Evolutionary conservation across 2,797 vertebrate genomes (phyloP).

Genomic region (Amblyraja radiata): DNA sequence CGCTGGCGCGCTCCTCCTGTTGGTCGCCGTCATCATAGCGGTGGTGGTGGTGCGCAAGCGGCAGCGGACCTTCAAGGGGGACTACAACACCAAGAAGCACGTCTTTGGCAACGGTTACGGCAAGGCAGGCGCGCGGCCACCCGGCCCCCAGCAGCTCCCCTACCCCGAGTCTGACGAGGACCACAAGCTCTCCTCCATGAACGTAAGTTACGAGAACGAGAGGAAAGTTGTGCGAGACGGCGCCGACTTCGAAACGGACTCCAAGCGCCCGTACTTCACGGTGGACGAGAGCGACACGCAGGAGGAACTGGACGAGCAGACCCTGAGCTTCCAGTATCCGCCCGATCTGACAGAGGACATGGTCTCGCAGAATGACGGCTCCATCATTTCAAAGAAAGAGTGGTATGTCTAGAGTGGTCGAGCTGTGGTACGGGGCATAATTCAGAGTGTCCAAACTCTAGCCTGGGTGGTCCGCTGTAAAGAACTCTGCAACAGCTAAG

Average conservation of each 20-base stretch:
- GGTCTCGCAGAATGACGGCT: conserved; percentile 97
- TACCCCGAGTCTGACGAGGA: conserved; percentile 93
- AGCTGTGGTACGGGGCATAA: conserved; percentile 29
- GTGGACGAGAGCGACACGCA: conserved; percentile 86
- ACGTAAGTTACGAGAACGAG: conserved; percentile 76
- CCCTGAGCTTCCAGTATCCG: conserved; percentile 88
- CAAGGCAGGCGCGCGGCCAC: conserved; percentile 73
- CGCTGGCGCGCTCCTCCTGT: conserved; percentile 76
- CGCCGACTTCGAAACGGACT: conserved; percentile 69
- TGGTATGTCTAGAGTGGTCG: conserved; percentile 87
- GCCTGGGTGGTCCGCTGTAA: neutral
- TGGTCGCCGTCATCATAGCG: conserved; percentile 69
- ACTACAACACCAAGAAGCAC: conserved; percentile 98
- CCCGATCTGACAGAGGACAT: conserved; percentile 89
- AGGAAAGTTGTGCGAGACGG: conserved; percentile 69
- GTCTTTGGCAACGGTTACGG: conserved; percentile 95
- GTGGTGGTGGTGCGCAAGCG: conserved; percentile 83
- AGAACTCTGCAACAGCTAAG: conserved; percentile 12
- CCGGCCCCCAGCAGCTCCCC: conserved; percentile 79
- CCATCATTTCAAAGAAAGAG: conserved; percentile 99
- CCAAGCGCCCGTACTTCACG: conserved; percentile 95
- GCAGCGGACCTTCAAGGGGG: conserved; percentile 96
- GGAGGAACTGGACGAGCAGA: conserved; percentile 80
- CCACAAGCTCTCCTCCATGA: conserved; percentile 82
- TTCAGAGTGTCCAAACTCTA: neutral